These are phyloP conservation scores for Amblyopsis rosae DNA, from an alignment of 2,113 vertebrate genomes.

Conservation along the genomic window DNA sequence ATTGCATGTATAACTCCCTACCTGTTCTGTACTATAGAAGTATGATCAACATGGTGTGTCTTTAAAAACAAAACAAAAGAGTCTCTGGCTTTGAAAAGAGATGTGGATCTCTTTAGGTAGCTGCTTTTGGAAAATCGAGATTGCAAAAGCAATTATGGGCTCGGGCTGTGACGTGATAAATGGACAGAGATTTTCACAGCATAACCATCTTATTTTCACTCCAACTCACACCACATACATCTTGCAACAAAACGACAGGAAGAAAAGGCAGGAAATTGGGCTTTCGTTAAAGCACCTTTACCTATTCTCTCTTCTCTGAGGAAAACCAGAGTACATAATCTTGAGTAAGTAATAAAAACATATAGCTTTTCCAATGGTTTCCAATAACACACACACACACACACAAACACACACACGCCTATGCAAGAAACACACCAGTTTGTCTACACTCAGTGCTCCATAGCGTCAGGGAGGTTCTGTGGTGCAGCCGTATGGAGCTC, in stretches of 20 bases:
- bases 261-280: constrained; percentile 65
- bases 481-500: constrained; percentile 69
- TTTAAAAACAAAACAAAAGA: constrained; percentile 23
- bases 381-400: neutral
- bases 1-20: neutral
- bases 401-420: constrained; percentile 26
- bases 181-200: constrained; percentile 55
- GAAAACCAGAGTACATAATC: constrained; percentile 29
- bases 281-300: constrained; percentile 53
- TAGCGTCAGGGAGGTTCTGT: constrained; percentile 64
- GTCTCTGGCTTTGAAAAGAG: constrained; percentile 23
- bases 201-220: constrained; percentile 54
- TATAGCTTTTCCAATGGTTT: neutral
- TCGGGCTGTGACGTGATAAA: constrained; percentile 58
- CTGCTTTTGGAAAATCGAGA: constrained; percentile 42
- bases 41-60: constrained; percentile 36
- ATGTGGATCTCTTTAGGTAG: constrained; percentile 29
- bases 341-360: constrained; percentile 30
- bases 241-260: constrained; percentile 48
- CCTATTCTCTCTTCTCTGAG: constrained; percentile 19
- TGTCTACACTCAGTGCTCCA: constrained; percentile 60
- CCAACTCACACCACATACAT: constrained; percentile 57
- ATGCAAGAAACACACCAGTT: constrained; percentile 55
- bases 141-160: constrained; percentile 49
- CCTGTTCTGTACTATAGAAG: constrained; percentile 41